Conservation (phyloP, 2,797 vertebrate species). For the Pangasius mekongensis region DNA sequence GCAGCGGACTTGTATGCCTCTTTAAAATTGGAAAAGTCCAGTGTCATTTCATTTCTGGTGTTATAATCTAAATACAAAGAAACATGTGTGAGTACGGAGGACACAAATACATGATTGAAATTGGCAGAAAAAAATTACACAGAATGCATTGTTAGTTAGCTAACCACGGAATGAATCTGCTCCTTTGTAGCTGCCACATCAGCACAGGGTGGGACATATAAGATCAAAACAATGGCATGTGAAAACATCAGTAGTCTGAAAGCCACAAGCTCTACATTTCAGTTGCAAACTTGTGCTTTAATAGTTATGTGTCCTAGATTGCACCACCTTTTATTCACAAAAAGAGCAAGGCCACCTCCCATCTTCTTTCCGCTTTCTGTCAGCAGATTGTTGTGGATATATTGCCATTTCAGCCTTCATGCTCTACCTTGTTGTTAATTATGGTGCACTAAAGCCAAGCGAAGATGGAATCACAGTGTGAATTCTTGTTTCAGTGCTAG, state of each 20-base stretch:
- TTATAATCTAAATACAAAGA: neutral
- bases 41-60: neutral
- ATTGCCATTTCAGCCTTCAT: neutral
- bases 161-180: neutral
- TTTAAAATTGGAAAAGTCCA: neutral
- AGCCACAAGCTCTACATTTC: neutral
- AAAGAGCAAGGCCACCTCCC: neutral
- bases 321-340: neutral
- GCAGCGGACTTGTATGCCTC: neutral
- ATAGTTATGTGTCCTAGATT: neutral
- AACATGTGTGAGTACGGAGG: neutral
- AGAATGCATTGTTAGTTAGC: neutral
- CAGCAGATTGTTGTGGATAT: neutral
- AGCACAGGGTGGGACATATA: neutral
- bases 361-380: neutral
- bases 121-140: neutral
- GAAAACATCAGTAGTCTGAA: neutral
- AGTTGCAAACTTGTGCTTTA: neutral
- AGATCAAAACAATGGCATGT: neutral
- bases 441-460: constrained; percentile 5
- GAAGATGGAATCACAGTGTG: constrained; percentile 33
- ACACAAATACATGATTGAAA: neutral
- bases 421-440: constrained; percentile 22
- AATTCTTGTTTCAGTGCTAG: constrained; percentile 17
- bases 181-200: neutral